Base-by-base conservation (phyloP, 2,797 vertebrate genomes). In the Acanthopagrus latus region DNA sequence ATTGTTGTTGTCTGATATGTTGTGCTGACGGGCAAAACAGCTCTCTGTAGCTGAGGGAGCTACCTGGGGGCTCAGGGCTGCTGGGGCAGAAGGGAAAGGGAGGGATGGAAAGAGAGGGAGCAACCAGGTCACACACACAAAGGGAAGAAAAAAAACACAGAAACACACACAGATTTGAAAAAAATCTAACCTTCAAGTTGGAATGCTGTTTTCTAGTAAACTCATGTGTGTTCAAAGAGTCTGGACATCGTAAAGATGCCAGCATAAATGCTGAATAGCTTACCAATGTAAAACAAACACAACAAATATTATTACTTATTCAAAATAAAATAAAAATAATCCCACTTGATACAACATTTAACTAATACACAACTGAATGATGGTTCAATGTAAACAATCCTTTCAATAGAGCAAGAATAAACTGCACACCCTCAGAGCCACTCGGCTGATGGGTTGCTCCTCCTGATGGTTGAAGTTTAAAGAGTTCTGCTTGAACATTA, bases 1-100 rank as follows among this genome's bases (percentile, higher is more conserved):
- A 91, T 97, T 98, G 91, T 99, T 98, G 85, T 97, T 97, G 92
- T 99, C 98, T 0, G 97, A 97, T 80, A 94, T 84, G 52, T 97
- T 97, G 93, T 98, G 96, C 73, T 97, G 97, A 87, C 96, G 96
- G 25, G 96, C 94, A 86, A 99, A 98, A 85, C 96, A 96, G 71
- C 96, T 95, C 79, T 99, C 98, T 38, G 97, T 73, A 13, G 96
- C 95, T 4, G 97, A 95, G 55, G 95, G 95, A 80, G 93, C 93
- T 64, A 95, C 91, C 71, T 94, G 94, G 74, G 96, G 94, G 71
- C 96, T 93, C 81, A 96, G 86, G 66, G 94, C 98, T 99, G 85
- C 43, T 50, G 82, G 72, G 69, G 10, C n/a, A 62, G 23, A 46
- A 1, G 4, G 29, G 46, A 58, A 5, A 50, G 4, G 5, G 8